phyloP scores from a whole-genome alignment of 2,797 vertebrate species.

The Pseudotriccus pelzelni region DNA sequence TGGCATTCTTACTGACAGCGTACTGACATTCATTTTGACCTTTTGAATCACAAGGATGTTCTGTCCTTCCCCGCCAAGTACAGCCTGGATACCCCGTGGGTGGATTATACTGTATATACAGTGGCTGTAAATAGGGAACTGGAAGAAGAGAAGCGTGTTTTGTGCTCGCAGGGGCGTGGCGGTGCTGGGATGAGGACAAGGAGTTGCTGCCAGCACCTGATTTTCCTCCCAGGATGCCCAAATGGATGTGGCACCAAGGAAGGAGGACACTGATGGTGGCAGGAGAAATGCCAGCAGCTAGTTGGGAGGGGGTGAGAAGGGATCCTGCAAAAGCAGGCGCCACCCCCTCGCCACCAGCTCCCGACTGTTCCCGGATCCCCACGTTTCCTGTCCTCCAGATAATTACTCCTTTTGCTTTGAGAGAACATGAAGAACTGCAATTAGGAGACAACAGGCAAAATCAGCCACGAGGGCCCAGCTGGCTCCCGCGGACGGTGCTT shows the following conservation, averaged over 20 bases:
- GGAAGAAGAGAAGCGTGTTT: not conserved
- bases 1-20: not conserved
- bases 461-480: not conserved
- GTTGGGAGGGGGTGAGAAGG: not conserved
- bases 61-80: conserved; percentile 31
- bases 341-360: not conserved
- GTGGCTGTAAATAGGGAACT: not conserved
- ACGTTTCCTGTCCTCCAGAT: not conserved
- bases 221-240: not conserved
- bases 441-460: not conserved
- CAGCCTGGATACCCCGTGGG: conserved; percentile 16
- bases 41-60: conserved; percentile 62
- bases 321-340: not conserved
- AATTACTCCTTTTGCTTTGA: not conserved
- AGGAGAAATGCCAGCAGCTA: not conserved
- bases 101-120: conserved; percentile 44
- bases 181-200: not conserved
- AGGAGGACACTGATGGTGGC: not conserved
- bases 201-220: not conserved
- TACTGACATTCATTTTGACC: conserved; percentile 55
- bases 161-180: not conserved
- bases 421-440: not conserved
- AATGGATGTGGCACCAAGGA: not conserved
- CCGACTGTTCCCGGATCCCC: not conserved
- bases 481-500: not conserved